phyloP scores from a whole-genome alignment of 2,797 vertebrate species.

The Numenius phaeopus region DNA sequence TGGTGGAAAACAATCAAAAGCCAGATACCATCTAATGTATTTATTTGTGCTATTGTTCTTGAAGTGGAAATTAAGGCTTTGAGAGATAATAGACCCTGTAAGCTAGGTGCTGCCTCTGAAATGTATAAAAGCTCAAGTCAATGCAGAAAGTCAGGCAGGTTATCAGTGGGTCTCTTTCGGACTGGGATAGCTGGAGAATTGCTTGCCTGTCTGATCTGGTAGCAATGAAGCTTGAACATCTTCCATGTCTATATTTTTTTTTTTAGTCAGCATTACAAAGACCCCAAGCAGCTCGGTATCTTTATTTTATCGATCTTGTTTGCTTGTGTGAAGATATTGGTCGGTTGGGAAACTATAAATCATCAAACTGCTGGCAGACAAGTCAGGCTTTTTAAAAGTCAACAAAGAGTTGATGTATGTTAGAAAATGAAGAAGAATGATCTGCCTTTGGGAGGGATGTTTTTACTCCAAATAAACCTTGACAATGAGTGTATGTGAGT shows the following conservation, averaged over 20 bases:
- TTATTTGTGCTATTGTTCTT: neutral
- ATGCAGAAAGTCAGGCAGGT: neutral
- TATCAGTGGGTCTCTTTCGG: neutral
- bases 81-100: neutral
- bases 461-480: conserved; percentile 68
- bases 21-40: neutral
- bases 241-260: neutral
- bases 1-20: neutral
- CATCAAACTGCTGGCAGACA: conserved; percentile 1
- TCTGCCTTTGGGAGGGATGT: conserved; percentile 18
- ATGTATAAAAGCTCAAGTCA: neutral
- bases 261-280: neutral
- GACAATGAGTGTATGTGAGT: conserved; percentile 18
- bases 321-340: conserved; percentile 21
- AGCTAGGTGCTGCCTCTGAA: neutral
- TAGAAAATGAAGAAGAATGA: conserved; percentile 36
- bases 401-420: neutral
- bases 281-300: neutral
- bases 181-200: neutral
- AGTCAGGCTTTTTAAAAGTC: conserved; percentile 24
- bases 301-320: conserved; percentile 8
- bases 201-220: neutral
- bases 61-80: neutral
- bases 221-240: neutral
- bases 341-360: neutral